Conservation (phyloP, 2,888 invertebrate genomes). For the Sesamia inferens region DNA sequence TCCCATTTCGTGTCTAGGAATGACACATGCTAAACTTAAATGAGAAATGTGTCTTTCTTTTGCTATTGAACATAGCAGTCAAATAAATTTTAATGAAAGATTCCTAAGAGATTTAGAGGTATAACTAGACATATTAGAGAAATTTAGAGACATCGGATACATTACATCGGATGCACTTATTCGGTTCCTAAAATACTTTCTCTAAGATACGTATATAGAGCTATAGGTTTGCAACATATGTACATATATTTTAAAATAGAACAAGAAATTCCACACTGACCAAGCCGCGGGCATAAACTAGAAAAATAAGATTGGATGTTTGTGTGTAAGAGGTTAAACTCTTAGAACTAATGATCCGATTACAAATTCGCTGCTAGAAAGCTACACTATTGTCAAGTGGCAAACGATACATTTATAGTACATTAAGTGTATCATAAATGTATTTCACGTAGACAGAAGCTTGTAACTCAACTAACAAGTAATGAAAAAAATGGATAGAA, state of each 20-base stretch:
- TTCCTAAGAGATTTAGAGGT: neutral
- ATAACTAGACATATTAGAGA: neutral
- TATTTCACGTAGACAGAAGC: neutral
- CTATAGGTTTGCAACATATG: neutral
- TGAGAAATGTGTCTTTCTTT: slow-evolving; percentile 12
- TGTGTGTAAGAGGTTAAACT: neutral
- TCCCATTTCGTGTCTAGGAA: slow-evolving; percentile 9
- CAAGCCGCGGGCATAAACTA: neutral
- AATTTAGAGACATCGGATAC: neutral
- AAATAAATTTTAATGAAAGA: neutral
- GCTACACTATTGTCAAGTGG: neutral
- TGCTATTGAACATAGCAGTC: neutral
- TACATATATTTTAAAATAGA: neutral
- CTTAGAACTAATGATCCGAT: too few species aligned
- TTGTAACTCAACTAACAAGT: neutral
- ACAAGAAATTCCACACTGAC: neutral
- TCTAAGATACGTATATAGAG: neutral
- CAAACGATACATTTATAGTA: neutral
- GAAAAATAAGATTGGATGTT: neutral
- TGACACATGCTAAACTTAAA: neutral
- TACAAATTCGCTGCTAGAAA: neutral
- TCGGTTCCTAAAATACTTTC: neutral
- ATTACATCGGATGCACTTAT: neutral
- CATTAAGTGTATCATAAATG: neutral
- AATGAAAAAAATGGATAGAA: slow-evolving; percentile 12